phyloP scores from a whole-genome alignment of 2,113 vertebrate species.

The Scomber scombrus region DNA sequence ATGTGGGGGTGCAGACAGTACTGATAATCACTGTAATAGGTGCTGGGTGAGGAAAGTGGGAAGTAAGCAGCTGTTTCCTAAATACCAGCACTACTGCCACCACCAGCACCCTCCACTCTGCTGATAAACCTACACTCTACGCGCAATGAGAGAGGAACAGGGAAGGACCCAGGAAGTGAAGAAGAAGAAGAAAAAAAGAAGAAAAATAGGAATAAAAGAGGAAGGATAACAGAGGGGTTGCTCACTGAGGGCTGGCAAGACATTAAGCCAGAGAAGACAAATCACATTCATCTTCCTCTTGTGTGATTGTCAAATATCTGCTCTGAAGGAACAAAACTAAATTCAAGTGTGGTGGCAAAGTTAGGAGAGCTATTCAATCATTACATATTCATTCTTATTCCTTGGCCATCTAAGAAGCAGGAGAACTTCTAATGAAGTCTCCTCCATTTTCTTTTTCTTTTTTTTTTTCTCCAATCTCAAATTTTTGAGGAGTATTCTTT shows the following conservation, averaged over 20 bases:
- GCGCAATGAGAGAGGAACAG: neutral
- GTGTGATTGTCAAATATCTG: slow-evolving; percentile 39
- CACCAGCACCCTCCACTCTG: slow-evolving; percentile 32
- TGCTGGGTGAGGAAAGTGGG: slow-evolving; percentile 57
- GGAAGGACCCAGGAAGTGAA: slow-evolving; percentile 17
- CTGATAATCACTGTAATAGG: slow-evolving; percentile 79
- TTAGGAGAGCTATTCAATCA: neutral
- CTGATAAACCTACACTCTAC: slow-evolving; percentile 8
- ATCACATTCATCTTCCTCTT: slow-evolving; percentile 50
- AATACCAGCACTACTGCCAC: slow-evolving; percentile 36
- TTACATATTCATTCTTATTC: slow-evolving; percentile 1
- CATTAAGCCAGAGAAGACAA: slow-evolving; percentile 32
- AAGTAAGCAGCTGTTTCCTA: slow-evolving; percentile 68
- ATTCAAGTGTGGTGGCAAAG: slow-evolving; percentile 11
- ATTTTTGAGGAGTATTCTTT: too few species aligned
- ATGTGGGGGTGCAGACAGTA: slow-evolving; percentile 63
- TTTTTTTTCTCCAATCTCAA: too few species aligned
- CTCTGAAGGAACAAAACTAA: slow-evolving; percentile 18
- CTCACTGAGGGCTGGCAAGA: slow-evolving; percentile 40
- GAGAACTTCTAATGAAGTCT: neutral
- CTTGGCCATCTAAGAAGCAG: neutral
- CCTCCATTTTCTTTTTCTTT: neutral
- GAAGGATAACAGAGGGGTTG: slow-evolving; percentile 35
- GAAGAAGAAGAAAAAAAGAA: too few species aligned
- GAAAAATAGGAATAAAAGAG: slow-evolving; percentile 24